Evolutionary conservation across 2,113 vertebrate species (phyloP), one percentile per base, ranked within the genome.

Genomic region (Halcyon malimbica): DNA sequence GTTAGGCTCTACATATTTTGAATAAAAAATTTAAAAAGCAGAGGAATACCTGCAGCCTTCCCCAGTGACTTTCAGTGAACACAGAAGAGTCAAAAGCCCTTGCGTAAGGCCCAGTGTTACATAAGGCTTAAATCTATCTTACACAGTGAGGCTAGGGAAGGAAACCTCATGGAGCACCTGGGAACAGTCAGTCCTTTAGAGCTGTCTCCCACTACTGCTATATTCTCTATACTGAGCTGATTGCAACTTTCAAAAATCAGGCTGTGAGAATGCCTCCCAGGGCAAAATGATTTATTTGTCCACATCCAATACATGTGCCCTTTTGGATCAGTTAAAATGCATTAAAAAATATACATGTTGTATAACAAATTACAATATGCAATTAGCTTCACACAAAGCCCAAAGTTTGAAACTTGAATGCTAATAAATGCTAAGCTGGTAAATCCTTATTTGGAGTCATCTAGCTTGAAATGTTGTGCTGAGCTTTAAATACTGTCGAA

Each of bases 121-220:
- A 10, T 76, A 82, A 87, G 26, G 54, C 28, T 83, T 19, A 59
- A 74, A 65, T 69, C 63, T 75, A 56, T 53, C 2, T 1, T 5
- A 20, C 16, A 33, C 16, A 29, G 25, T 5, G 18, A 65, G 50
- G 54, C 13, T 67, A 63, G 39, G 60, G 25, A 81, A 80, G 19
- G 41, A 80, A 90, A 80, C 28, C 28, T 74, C 33, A 13, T 0
- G 0, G 46, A 86, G 46, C 50, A 37, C 25, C 44, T 53, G 15
- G 46, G 31, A 93, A 76, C 18, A 73, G 50, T 6, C 65, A n/a
- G 67, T 65, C 19, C 63, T 69, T 76, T 74, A 28, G 69, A 76
- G 35, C 69, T 35, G 15, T 35, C 56, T 76, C 62, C 41, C 53
- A 51, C 5, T 28, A 8, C 33, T 0, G 0, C 2, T 51, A 24